Conservation (phyloP, 2,797 vertebrate species). For the Hafferia zeledoni region DNA sequence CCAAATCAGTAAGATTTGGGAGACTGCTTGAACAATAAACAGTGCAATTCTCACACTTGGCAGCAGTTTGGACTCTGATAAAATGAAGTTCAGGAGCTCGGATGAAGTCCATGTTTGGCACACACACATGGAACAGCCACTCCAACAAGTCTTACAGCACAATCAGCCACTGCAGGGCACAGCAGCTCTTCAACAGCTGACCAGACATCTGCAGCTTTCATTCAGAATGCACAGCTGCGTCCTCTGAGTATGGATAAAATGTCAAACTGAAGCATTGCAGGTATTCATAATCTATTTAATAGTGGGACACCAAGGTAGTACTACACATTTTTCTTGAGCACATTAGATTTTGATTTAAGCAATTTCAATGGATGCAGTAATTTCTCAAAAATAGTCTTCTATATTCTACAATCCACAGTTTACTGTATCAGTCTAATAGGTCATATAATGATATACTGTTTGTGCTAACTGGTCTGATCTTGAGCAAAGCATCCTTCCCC, state of each 20-base stretch:
- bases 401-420: slow-evolving; percentile 54
- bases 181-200: not conserved
- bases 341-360: slow-evolving; percentile 62
- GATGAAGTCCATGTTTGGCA: not conserved
- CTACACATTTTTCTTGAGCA: slow-evolving; percentile 65
- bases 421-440: slow-evolving; percentile 49
- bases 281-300: slow-evolving; percentile 69
- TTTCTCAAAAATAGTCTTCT: slow-evolving; percentile 48
- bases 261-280: slow-evolving; percentile 56
- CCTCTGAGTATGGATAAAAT: not conserved
- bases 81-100: not conserved
- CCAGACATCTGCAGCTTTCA: not conserved
- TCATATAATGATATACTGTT: not conserved
- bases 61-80: rapidly evolving
- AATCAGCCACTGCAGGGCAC: not conserved
- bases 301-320: slow-evolving; percentile 58
- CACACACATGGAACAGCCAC: not conserved
- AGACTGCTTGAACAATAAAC: not conserved
- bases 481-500: slow-evolving; percentile 34
- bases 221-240: not conserved
- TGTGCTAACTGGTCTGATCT: slow-evolving; percentile 26
- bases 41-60: rapidly evolving
- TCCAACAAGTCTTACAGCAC: not conserved
- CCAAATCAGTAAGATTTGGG: not conserved
- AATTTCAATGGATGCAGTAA: slow-evolving; percentile 56